A percentile compares a stretch with the other conserved stretches of the same genome.
Conservation (phyloP, 2,888 invertebrate species). For the Aporophyla nigra region DNA sequence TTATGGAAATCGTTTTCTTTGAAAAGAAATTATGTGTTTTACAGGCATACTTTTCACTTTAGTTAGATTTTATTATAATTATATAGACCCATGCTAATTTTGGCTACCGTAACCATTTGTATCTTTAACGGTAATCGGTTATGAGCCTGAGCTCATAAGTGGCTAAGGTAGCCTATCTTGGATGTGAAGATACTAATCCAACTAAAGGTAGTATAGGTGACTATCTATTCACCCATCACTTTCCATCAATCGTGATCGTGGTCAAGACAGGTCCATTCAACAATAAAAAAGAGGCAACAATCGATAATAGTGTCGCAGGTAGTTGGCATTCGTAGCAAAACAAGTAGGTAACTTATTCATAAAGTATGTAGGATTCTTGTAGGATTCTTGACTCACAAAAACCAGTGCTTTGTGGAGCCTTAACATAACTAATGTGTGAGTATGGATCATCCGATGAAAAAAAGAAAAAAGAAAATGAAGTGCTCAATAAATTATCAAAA, state of each 20-base stretch:
- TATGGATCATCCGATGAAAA: slow-evolving; percentile 90
- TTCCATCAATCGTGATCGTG: too few species aligned
- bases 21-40: neutral
- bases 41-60: neutral
- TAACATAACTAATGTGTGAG: slow-evolving; percentile 90
- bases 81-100: neutral
- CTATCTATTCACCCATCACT: neutral
- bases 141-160: neutral
- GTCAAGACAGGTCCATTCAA: too few species aligned
- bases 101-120: neutral
- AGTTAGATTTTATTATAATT: neutral
- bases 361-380: too few species aligned
- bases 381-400: slow-evolving; percentile 47
- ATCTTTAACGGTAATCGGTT: neutral
- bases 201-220: neutral
- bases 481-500: neutral
- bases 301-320: neutral
- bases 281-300: neutral
- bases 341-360: neutral
- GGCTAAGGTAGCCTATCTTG: neutral
- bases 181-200: neutral
- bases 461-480: slow-evolving; percentile 45
- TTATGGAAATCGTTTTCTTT: slow-evolving; percentile 31
- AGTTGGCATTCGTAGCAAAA: neutral
- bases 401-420: slow-evolving; percentile 87